A percentile compares a stretch with the other conserved stretches of the same genome.
Conservation (phyloP, 2,113 vertebrate genomes). For the Onychorhynchus coronatus region DNA sequence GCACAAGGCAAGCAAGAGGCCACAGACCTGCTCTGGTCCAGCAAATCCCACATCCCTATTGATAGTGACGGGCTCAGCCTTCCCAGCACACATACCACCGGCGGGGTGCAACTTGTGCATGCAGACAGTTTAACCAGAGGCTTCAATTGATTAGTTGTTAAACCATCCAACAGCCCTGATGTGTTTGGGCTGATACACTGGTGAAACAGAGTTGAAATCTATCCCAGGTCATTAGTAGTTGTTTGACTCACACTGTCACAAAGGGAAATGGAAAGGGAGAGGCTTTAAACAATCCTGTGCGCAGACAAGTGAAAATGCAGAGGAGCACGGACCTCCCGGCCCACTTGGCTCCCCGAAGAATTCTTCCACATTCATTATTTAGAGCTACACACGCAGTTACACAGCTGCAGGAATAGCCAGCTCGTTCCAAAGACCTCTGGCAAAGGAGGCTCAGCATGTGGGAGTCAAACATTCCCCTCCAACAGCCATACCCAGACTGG, state of each 20-base stretch:
- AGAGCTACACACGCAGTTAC: neutral
- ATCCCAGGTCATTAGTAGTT: slow-evolving; percentile 67
- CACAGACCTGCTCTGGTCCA: neutral
- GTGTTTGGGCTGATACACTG: slow-evolving; percentile 63
- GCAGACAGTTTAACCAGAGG: slow-evolving; percentile 60
- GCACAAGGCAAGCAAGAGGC: neutral
- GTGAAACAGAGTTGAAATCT: slow-evolving; percentile 69
- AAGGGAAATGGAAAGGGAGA: slow-evolving; percentile 65
- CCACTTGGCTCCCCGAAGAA: neutral
- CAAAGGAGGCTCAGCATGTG: neutral
- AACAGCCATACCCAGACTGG: rapidly evolving
- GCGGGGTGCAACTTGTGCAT: slow-evolving; percentile 34
- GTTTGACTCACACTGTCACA: slow-evolving; percentile 63
- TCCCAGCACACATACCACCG: neutral
- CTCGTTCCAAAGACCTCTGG: neutral
- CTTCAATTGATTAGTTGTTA: slow-evolving; percentile 71
- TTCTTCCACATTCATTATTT: neutral
- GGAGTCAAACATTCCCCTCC: neutral
- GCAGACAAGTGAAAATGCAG: slow-evolving; percentile 47
- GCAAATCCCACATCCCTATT: neutral
- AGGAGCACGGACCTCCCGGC: slow-evolving; percentile 41
- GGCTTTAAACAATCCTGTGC: slow-evolving; percentile 32
- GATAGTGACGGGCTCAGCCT: neutral
- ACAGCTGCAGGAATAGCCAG: neutral
- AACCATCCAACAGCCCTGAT: slow-evolving; percentile 66